Conservation (phyloP, 2,113 vertebrate genomes). For the Potamarius usumacintae region DNA sequence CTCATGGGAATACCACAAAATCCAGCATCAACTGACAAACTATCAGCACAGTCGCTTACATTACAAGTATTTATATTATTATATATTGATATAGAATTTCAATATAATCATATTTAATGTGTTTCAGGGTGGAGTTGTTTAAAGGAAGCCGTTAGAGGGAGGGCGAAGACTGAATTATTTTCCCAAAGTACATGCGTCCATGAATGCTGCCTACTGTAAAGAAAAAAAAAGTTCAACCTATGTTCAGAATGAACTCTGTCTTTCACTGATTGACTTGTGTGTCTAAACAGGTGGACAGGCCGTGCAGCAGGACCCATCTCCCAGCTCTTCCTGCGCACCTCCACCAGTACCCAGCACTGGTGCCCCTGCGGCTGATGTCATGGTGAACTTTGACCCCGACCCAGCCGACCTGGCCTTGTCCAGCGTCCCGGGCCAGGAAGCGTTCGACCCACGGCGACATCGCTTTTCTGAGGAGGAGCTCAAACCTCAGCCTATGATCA, state of each 20-base stretch:
- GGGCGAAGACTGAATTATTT: not conserved
- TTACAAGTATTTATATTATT: too few relatives aligned
- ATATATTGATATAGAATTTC: not conserved
- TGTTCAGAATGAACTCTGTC: not conserved
- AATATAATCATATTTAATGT: not conserved
- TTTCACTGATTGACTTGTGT: not conserved
- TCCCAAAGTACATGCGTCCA: too few relatives aligned
- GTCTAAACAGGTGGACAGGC: constrained; percentile 65
- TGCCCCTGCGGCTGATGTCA: constrained; percentile 71
- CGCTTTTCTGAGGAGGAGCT: constrained; percentile 86
- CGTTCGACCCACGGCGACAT: constrained; percentile 86
- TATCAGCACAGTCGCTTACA: too few relatives aligned
- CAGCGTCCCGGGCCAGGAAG: constrained; percentile 87
- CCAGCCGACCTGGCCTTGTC: constrained; percentile 87
- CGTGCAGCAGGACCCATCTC: constrained; percentile 68
- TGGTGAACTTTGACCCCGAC: constrained; percentile 90
- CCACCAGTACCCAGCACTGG: constrained; percentile 42
- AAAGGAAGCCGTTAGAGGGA: not conserved
- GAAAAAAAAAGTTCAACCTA: not conserved
- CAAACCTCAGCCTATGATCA: constrained; percentile 82
- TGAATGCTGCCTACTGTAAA: not conserved
- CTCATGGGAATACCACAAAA: not conserved
- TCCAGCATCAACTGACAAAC: not conserved
- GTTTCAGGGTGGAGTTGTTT: not conserved
- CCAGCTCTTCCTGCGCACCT: constrained; percentile 66